Conservation (phyloP, 1,140 invertebrate species). For the Caenorhabditis brenneri region DNA sequence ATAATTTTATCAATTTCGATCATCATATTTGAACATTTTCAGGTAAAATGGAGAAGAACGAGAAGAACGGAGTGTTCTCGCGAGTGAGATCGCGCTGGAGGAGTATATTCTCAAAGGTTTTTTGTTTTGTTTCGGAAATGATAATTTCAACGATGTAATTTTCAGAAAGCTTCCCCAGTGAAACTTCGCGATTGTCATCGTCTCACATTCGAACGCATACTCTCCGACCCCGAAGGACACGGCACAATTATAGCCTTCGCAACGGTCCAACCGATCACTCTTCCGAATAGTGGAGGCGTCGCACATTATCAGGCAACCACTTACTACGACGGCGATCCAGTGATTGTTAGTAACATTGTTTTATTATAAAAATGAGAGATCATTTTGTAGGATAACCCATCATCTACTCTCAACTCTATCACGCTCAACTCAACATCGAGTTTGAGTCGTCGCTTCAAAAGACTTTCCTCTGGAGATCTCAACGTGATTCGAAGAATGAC, state of each 20-base stretch:
- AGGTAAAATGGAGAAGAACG: slow-evolving; percentile 39
- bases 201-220: slow-evolving; percentile 8
- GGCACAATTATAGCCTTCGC: background rate
- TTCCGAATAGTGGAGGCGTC: background rate
- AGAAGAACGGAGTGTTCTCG: slow-evolving; percentile 39
- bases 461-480: slow-evolving; percentile 18
- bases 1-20: background rate
- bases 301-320: background rate
- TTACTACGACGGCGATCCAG: background rate
- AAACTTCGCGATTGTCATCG: slow-evolving; percentile 33
- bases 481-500: slow-evolving; percentile 27
- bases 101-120: slow-evolving; percentile 37
- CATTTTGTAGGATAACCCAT: too few relatives aligned
- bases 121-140: background rate
- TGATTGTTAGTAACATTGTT: too few relatives aligned
- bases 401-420: too few relatives aligned
- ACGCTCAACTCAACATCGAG: too few relatives aligned
- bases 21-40: background rate
- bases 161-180: slow-evolving; percentile 26
- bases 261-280: background rate
- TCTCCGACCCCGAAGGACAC: slow-evolving; percentile 6
- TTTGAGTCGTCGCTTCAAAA: background rate
- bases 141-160: background rate
- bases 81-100: slow-evolving; percentile 33
- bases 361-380: too few relatives aligned